Conservation (phyloP, 1,140 invertebrate genomes). For the Temnothorax longispinosus region DNA sequence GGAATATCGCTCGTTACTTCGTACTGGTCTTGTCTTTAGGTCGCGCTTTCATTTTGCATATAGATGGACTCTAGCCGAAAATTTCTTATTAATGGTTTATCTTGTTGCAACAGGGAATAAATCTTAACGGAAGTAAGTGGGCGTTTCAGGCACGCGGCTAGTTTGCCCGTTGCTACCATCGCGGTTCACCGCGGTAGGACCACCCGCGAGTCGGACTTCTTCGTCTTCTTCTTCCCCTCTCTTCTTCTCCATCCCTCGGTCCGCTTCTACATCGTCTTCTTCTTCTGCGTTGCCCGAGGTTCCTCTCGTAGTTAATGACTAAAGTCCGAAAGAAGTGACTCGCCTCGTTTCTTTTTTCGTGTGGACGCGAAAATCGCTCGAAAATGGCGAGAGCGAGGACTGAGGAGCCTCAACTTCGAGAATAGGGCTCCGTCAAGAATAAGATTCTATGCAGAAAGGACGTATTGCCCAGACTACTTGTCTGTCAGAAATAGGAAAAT, state of each 20-base stretch:
- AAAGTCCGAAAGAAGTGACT: slow-evolving; percentile 55
- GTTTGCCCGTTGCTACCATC: slow-evolving; percentile 61
- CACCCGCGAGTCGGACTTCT: slow-evolving; percentile 70
- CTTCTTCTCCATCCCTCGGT: slow-evolving; percentile 12
- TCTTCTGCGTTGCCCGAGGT: slow-evolving; percentile 57
- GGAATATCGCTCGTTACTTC: slow-evolving; percentile 1
- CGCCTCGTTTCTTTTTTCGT: slow-evolving; percentile 69
- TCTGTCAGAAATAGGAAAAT: neutral
- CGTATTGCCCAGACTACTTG: neutral
- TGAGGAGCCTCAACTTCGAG: neutral
- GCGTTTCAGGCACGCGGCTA: slow-evolving; percentile 61
- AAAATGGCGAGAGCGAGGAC: slow-evolving; percentile 45
- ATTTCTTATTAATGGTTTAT: slow-evolving; percentile 59
- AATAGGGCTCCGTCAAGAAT: neutral
- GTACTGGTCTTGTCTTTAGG: slow-evolving; percentile 1
- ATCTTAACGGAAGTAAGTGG: slow-evolving; percentile 60
- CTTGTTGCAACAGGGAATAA: slow-evolving; percentile 51
- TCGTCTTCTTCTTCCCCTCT: slow-evolving; percentile 37
- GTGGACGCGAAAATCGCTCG: slow-evolving; percentile 56
- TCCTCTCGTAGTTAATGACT: slow-evolving; percentile 65
- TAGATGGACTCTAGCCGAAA: slow-evolving; percentile 47
- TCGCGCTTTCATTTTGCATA: slow-evolving; percentile 49
- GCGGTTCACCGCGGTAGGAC: slow-evolving; percentile 50
- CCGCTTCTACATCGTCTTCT: slow-evolving; percentile 27
- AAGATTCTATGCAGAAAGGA: neutral